Evolutionary conservation across 2,888 invertebrate species (phyloP), one percentile per base, ranked within the genome.

Genomic region (Cloeon dipterum): DNA sequence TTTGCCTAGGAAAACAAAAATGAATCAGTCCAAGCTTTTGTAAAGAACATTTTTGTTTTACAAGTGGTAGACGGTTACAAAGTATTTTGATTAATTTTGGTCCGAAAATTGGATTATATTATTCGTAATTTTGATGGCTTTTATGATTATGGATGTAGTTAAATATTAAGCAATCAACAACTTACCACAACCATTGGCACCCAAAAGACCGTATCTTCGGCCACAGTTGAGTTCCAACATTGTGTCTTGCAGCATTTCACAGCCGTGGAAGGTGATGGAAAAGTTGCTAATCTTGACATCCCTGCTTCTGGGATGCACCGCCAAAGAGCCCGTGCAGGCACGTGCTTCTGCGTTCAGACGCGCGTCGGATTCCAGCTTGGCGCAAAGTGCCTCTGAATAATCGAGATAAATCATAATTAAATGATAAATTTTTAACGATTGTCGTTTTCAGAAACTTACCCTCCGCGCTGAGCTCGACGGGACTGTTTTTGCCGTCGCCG

Each of bases 191-290:
- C 98, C 98, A 58, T 98, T 98, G n/a, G 86, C 66, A 37, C 98
- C 98, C 46, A 98, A 73, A 8, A 98, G 66, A 46, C 96, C 98
- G 56, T 99, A 99, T 47, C 94, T 70, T 44, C 94, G 68, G 0
- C 96, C 94, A 57, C 89, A 89, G 62, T 96, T 99, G 58, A 99
- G 68, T 61, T 98, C 98, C 20, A 98, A 65, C 57, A 83, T 72
- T 2, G 96, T 91, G 55, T 99, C 98, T 52, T 82, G 82, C 38
- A 99, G 68, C 46, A 99, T 66, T 60, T 98, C 98, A 49, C 78
- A 75, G 42, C 98, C 98, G 53, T 96, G 94, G 62, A 98, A 99
- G 33, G 93, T 94, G 47, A 99, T 85, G 23, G 94, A 89, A 54
- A 96, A 81, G 54, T 82, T 89, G 42, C 79, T 83, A 44, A 98